phyloP scores from a whole-genome alignment of 2,797 vertebrate genomes.

The Microctenopoma steveboyesi region DNA sequence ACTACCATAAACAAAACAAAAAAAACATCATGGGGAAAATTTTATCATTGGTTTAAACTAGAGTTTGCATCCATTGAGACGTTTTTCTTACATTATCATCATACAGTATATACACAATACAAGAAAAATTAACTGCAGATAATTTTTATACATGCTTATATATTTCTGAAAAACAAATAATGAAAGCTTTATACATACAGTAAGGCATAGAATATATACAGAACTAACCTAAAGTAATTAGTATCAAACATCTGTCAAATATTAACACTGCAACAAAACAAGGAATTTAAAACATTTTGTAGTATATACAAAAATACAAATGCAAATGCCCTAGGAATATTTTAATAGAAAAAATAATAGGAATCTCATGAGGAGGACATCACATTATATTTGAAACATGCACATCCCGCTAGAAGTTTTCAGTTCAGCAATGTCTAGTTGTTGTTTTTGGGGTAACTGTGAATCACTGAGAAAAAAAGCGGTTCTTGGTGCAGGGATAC shows the following conservation, averaged over 20 bases:
- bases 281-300: slow-evolving; percentile 71
- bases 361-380: slow-evolving; percentile 75
- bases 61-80: slow-evolving; percentile 87
- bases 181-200: slow-evolving; percentile 85
- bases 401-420: slow-evolving; percentile 70
- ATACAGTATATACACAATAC: slow-evolving; percentile 88
- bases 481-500: slow-evolving; percentile 60
- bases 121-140: slow-evolving; percentile 85
- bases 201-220: slow-evolving; percentile 95
- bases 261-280: slow-evolving; percentile 80
- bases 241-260: slow-evolving; percentile 85
- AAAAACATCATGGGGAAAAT: slow-evolving; percentile 54
- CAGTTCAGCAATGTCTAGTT: slow-evolving; percentile 53
- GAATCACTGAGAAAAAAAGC: slow-evolving; percentile 55
- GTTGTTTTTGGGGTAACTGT: slow-evolving; percentile 46
- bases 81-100: slow-evolving; percentile 79
- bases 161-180: slow-evolving; percentile 85
- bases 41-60: slow-evolving; percentile 73
- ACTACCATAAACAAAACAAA: slow-evolving; percentile 41
- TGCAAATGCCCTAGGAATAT: slow-evolving; percentile 83
- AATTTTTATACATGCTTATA: slow-evolving; percentile 91
- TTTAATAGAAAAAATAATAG: slow-evolving; percentile 78
- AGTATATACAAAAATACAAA: slow-evolving; percentile 88
- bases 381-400: slow-evolving; percentile 79
- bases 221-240: slow-evolving; percentile 73